These are phyloP conservation scores for Eristalis tenax DNA, from an alignment of 2,888 invertebrate genomes.

Conservation along the genomic window DNA sequence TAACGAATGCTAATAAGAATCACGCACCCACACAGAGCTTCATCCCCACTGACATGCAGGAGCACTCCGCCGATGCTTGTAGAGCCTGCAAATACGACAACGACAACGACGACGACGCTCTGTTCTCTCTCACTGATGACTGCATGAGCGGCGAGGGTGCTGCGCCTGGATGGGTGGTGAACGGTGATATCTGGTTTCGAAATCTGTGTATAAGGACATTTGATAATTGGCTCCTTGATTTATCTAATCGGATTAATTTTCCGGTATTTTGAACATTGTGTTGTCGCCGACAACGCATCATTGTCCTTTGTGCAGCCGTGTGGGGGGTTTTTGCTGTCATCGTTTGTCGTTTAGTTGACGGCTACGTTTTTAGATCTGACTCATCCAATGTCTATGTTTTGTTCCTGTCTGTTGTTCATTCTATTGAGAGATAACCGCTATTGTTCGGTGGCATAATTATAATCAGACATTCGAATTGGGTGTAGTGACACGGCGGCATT, in stretches of 20 bases:
- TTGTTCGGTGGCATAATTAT: background rate
- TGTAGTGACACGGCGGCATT: too few relatives aligned
- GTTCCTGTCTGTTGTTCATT: background rate
- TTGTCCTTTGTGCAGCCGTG: slow-evolving; percentile 15
- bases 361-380: background rate
- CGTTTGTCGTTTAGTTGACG: slow-evolving; percentile 26
- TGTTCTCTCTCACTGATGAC: background rate
- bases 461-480: background rate
- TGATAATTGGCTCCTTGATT: slow-evolving; percentile 67
- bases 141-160: slow-evolving; percentile 8
- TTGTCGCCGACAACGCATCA: slow-evolving; percentile 37
- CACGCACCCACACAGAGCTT: slow-evolving; percentile 8
- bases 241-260: slow-evolving; percentile 69
- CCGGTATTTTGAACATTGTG: slow-evolving; percentile 64
- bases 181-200: slow-evolving; percentile 14
- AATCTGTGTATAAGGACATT: slow-evolving; percentile 59
- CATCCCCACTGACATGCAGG: slow-evolving; percentile 40
- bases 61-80: slow-evolving; percentile 32
- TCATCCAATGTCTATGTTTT: background rate
- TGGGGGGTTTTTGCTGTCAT: slow-evolving; percentile 38
- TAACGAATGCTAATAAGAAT: slow-evolving; percentile 59
- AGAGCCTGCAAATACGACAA: slow-evolving; percentile 20
- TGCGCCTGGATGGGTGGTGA: slow-evolving; percentile 1
- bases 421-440: background rate
- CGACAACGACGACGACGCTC: background rate